These are phyloP conservation scores for Poecile montanus DNA, from an alignment of 2,797 vertebrate genomes.

Conservation along the genomic window DNA sequence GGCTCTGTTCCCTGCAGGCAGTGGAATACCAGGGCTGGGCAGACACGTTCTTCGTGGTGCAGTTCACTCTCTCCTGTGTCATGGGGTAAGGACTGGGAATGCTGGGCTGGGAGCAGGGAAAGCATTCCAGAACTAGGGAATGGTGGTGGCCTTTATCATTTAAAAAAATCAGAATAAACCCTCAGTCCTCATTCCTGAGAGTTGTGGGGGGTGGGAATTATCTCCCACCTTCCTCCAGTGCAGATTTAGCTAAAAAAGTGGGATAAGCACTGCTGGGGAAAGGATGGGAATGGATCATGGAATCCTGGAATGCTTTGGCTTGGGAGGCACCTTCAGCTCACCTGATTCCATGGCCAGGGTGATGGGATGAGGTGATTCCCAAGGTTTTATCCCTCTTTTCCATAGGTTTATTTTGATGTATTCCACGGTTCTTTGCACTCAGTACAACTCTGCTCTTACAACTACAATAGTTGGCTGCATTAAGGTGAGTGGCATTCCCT, in stretches of 20 bases:
- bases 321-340: neutral
- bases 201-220: neutral
- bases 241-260: too few relatives aligned
- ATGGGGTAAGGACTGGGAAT: slow-evolving; percentile 87
- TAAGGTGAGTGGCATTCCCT: slow-evolving; percentile 80
- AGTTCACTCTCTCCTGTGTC: slow-evolving; percentile 92
- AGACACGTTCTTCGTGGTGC: slow-evolving; percentile 83
- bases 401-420: slow-evolving; percentile 93
- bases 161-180: neutral
- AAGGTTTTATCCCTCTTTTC: accelerated
- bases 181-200: accelerated
- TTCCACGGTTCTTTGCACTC: slow-evolving; percentile 93
- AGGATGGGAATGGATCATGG: neutral
- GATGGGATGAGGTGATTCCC: accelerated
- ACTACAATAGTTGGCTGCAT: slow-evolving; percentile 97
- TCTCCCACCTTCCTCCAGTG: neutral
- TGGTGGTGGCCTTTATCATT: too few relatives aligned
- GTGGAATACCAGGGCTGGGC: slow-evolving; percentile 88
- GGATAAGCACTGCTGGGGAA: accelerated
- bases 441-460: slow-evolving; percentile 95
- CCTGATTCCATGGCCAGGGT: accelerated
- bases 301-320: neutral
- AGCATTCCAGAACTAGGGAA: accelerated
- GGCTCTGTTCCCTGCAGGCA: slow-evolving; percentile 75
- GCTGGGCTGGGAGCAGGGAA: neutral